Evolutionary conservation across 1,140 invertebrate species (phyloP), one percentile per base, ranked within the genome.

Genomic region (Protaetia brevitarsis): DNA sequence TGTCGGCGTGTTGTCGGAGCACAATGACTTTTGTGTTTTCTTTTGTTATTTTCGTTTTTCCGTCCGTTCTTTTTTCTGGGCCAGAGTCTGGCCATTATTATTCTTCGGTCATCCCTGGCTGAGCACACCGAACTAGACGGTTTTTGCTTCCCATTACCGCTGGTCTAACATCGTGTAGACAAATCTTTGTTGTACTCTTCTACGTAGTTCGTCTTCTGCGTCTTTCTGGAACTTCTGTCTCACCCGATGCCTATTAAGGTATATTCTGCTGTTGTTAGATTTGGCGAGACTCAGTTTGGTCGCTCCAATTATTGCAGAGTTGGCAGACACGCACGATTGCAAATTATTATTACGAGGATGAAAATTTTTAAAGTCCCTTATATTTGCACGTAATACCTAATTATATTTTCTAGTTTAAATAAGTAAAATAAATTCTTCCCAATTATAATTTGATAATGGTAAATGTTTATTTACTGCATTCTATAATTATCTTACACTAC

Each of bases 171-270:
- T 51, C 41, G 16, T 51, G 41, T 51, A 51, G 41, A 51, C 41
- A 51, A 51, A 51, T 51, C 41, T 51, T 51, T 51, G 41, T 51
- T 51, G n/a, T n/a, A n/a, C n/a, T n/a, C n/a, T 19, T 51, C 41
- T 10, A 23, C 41, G 13, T 37, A 3, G 11, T n/a, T 37, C 34
- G 11, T 37, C 34, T 51, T 51, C 26, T 23, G 11, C 19, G 19
- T 51, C 5, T 19, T 16, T 16, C 21, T 51, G 41, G 41, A 36
- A 51, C 41, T 51, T 51, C 41, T 51, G 41, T 51, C 4, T 10
- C 19, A 23, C 41, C 11, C 26, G 16, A 23, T 23, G 6, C 19
- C 13, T 16, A 23, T 19, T 34, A 34, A 34, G 31, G 31, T 34
- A 34, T 34, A 34, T n/a, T n/a, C 13, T 51, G 21, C 41, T 51